Evolutionary conservation across 2,113 vertebrate species (phyloP).

Genomic region (Brienomyrus brachyistius): DNA sequence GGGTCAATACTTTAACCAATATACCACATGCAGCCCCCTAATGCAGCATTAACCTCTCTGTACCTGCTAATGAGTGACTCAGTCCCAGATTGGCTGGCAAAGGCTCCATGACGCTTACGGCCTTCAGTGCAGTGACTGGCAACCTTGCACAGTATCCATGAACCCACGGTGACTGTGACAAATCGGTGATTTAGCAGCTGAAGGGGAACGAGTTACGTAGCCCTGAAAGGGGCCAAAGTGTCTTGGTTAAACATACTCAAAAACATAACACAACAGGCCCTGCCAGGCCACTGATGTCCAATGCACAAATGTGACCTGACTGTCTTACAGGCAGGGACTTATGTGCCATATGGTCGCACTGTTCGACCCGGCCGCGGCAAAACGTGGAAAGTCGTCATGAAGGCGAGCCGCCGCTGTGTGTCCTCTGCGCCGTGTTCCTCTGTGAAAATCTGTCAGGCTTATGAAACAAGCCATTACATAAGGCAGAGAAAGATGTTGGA

Average conservation of each 20-base stretch:
- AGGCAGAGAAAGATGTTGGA: slow-evolving; percentile 22
- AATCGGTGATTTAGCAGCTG: slow-evolving; percentile 12
- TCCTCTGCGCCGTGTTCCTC: slow-evolving; percentile 11
- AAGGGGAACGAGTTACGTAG: not conserved
- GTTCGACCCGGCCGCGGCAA: slow-evolving; percentile 13
- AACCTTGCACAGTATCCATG: not conserved
- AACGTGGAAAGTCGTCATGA: slow-evolving; percentile 21
- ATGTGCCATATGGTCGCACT: slow-evolving; percentile 34
- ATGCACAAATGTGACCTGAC: slow-evolving; percentile 39
- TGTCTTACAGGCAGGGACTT: slow-evolving; percentile 35
- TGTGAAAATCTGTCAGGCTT: slow-evolving; percentile 46
- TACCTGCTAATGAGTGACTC: slow-evolving; percentile 2
- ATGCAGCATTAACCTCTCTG: not conserved
- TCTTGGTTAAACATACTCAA: slow-evolving; percentile 14
- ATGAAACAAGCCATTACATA: slow-evolving; percentile 52
- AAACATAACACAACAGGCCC: not conserved
- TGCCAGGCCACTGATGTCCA: slow-evolving; percentile 25
- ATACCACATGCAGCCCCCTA: not conserved
- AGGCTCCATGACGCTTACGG: not conserved
- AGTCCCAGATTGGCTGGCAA: not conserved
- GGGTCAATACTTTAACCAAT: not conserved
- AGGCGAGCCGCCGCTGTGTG: not conserved
- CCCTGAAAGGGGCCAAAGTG: not conserved
- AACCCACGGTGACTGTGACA: not conserved
- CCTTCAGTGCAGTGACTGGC: not conserved